Conservation (phyloP, 1,140 invertebrate genomes). For the Drosophila ohnishii region DNA sequence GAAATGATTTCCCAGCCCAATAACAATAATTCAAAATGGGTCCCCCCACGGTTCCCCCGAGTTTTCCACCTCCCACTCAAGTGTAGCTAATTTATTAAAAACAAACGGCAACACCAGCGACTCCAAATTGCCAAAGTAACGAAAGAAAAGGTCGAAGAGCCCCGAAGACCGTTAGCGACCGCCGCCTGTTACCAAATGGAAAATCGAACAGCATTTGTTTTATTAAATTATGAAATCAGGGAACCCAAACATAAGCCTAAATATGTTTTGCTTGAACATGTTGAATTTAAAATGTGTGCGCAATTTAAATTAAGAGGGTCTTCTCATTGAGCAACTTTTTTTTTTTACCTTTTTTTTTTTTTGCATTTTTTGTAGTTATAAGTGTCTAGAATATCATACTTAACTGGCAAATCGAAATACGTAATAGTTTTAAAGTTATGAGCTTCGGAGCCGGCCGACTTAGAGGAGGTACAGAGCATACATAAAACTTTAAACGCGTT, state of each 20-base stretch:
- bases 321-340: too few relatives aligned
- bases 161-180: constrained; percentile 22
- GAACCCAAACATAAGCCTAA: constrained; percentile 8
- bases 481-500: too few relatives aligned
- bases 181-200: constrained; percentile 2
- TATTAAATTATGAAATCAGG: constrained; percentile 10
- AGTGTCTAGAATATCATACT: too few relatives aligned
- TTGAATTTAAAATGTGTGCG: background rate
- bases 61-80: background rate
- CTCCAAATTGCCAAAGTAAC: constrained; percentile 61
- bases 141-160: constrained; percentile 19
- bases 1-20: constrained; percentile 31
- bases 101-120: constrained; percentile 49
- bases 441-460: too few relatives aligned
- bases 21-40: constrained; percentile 72
- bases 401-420: too few relatives aligned
- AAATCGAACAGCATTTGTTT: constrained; percentile 36
- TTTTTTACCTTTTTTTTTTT: too few relatives aligned
- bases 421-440: too few relatives aligned
- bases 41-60: background rate
- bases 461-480: too few relatives aligned
- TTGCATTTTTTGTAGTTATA: too few relatives aligned
- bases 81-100: constrained; percentile 67
- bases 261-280: background rate
- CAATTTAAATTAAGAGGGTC: too few relatives aligned